Evolutionary conservation across 2,797 vertebrate species (phyloP).

Genomic region (Catostomus latipinnis): DNA sequence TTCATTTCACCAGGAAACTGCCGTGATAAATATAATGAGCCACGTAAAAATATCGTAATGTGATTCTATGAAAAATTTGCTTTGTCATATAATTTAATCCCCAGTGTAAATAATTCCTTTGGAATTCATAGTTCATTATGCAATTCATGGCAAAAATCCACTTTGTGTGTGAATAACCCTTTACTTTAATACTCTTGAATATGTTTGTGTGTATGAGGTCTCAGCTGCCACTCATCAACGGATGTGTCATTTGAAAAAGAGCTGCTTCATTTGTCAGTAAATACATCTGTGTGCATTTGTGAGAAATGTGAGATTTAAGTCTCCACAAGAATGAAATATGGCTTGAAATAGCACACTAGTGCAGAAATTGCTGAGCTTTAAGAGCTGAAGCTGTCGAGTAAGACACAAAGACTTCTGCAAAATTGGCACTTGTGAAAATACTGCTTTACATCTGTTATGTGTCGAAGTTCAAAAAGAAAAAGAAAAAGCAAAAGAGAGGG

Average conservation of each 20-base stretch:
- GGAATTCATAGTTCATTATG: no score
- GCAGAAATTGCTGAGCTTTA: constrained; percentile 30
- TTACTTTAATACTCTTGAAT: no score
- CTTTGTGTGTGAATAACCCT: no score
- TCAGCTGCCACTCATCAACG: constrained; percentile 28
- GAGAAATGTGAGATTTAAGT: constrained; percentile 28
- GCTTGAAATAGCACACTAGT: constrained; percentile 1
- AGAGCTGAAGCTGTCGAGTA: constrained; percentile 29
- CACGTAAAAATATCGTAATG: no score
- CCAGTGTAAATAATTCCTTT: no score
- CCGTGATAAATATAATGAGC: no score
- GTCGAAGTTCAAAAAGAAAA: neutral
- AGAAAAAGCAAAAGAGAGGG: neutral
- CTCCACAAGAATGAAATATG: constrained; percentile 23
- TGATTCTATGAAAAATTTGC: no score
- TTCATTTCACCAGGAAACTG: no score
- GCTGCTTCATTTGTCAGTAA: constrained; percentile 24
- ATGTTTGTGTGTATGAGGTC: neutral
- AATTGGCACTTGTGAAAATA: constrained; percentile 51
- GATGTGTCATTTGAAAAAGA: constrained; percentile 44
- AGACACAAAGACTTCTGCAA: constrained; percentile 28
- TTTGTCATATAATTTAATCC: no score
- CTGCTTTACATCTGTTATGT: constrained; percentile 25
- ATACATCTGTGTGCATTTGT: constrained; percentile 26
- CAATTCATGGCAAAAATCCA: no score